Conservation (phyloP, 2,113 vertebrate species). For the Chionis minor region DNA sequence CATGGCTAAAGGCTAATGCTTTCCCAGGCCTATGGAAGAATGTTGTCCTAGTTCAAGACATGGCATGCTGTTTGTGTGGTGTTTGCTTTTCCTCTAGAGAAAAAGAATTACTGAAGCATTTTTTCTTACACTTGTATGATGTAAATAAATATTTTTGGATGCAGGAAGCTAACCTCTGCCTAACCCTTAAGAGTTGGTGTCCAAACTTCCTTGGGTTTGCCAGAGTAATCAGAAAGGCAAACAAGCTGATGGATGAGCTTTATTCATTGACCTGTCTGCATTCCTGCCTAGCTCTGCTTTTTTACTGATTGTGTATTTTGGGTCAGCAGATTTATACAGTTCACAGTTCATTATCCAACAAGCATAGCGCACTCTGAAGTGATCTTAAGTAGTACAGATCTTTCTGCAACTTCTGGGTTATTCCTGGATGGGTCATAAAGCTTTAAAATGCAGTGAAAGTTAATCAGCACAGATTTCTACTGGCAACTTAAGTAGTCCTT, state of each 20-base stretch:
- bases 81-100: not conserved
- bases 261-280: conserved; percentile 18
- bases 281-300: conserved; percentile 38
- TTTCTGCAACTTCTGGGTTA: not conserved
- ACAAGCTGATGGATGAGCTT: not conserved
- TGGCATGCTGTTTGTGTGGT: not conserved
- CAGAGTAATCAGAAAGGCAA: conserved; percentile 29
- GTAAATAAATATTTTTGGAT: not conserved
- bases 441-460: not conserved
- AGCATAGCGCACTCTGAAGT: not conserved
- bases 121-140: conserved; percentile 2
- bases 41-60: not conserved
- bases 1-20: not conserved
- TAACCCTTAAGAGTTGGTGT: not conserved
- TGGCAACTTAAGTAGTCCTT: not conserved
- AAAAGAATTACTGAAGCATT: not conserved
- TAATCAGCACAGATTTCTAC: not conserved
- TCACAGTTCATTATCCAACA: conserved; percentile 40
- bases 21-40: not conserved
- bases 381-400: not conserved
- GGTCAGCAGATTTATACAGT: conserved; percentile 13
- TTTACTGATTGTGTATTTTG: conserved; percentile 6
- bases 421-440: not conserved
- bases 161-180: not conserved
- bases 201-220: not conserved